These are phyloP conservation scores for Mobula birostris DNA, from an alignment of 2,113 vertebrate genomes.

Conservation along the genomic window DNA sequence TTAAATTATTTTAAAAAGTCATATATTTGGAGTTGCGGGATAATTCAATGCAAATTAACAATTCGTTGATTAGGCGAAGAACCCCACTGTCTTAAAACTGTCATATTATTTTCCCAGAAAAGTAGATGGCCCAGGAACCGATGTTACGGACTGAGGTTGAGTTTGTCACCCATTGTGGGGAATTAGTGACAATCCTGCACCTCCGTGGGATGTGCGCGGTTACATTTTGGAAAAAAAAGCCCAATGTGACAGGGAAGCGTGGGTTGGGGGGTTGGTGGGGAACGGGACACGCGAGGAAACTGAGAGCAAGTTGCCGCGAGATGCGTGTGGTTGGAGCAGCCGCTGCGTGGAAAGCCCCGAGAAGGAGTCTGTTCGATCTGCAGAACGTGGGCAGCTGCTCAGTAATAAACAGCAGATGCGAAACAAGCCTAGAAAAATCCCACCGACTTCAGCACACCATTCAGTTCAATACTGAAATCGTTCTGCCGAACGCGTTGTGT, in stretches of 20 bases:
- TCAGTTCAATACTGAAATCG: background rate
- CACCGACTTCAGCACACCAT: background rate
- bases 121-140: background rate
- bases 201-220: background rate
- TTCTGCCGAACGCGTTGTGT: background rate
- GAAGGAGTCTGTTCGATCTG: background rate
- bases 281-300: too few relatives aligned
- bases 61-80: background rate
- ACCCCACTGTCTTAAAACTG: background rate
- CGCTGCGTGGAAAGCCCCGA: background rate
- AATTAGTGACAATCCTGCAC: background rate
- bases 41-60: background rate
- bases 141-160: background rate
- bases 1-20: background rate
- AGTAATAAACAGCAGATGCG: background rate
- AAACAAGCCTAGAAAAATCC: background rate
- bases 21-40: background rate
- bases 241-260: background rate
- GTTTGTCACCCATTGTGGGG: background rate
- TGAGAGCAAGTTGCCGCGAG: background rate
- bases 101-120: background rate
- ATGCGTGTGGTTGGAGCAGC: background rate
- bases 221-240: background rate
- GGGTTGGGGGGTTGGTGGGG: too few relatives aligned
- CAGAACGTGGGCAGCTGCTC: slow-evolving; percentile 24